Evolutionary conservation across 2,888 invertebrate genomes (phyloP), one percentile per base, ranked within the genome.

Genomic region (Apodemia hepburni): DNA sequence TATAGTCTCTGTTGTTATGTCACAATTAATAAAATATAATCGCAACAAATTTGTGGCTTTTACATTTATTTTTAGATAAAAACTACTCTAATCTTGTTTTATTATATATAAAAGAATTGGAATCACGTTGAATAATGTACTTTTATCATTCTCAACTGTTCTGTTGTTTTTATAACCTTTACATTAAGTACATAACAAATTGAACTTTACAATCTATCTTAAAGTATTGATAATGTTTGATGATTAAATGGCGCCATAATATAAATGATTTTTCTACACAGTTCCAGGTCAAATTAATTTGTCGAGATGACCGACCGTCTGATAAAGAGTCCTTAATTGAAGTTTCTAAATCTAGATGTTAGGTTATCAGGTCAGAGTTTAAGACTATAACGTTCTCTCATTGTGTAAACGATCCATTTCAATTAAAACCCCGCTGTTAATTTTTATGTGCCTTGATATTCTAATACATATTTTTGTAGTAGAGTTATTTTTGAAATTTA

Each of bases 351-450:
- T 42, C 58, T 58, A 61, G 65, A 64, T 63, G 62, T 59, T 59
- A 58, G 57, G 65, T 66, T 57, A 65, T 61, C 59, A 59, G 65
- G 64, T 54, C 67, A 65, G 42, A 45, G 17, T 15, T 42, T 51
- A 18, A 38, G 29, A 47, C 9, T 65, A 59, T 62, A 68, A 73
- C 69, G 72, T 73, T 74, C 72, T 68, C 66, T 69, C 68, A 71
- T 73, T 72, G 72, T 73, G 68, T 66, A 68, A 69, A 77, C 80
- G 77, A 81, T 87, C 84, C 81, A 75, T 84, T 80, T 83, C 85
- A 88, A 90, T 90, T 87, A 85, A 87, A 84, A 79, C 74, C 79
- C 76, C 82, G 79, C 82, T 77, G 78, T 80, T 83, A 84, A 85
- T 85, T 84, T 77, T 82, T 84, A 82, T 86, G 86, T 81, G 84